Evolutionary conservation across 2,888 invertebrate species (phyloP).

Genomic region (Thereva unica): DNA sequence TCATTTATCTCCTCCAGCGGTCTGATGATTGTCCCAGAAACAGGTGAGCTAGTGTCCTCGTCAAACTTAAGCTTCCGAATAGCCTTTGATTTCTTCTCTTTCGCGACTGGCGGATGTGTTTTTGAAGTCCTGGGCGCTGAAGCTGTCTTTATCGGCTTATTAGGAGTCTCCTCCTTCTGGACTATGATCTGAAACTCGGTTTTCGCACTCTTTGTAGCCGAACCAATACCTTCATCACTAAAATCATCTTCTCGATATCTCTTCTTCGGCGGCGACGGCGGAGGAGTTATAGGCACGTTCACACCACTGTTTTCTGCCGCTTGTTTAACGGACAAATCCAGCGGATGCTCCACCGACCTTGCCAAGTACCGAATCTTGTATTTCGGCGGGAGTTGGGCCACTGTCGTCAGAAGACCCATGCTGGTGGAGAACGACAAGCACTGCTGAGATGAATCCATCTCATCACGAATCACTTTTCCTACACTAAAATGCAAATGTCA

Average conservation of each 20-base stretch:
- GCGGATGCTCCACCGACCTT: slow-evolving; percentile 60
- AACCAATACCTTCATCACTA: slow-evolving; percentile 14
- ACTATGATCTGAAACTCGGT: slow-evolving; percentile 43
- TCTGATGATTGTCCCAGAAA: slow-evolving; percentile 92
- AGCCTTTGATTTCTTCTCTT: slow-evolving; percentile 61
- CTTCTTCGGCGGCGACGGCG: slow-evolving; percentile 71
- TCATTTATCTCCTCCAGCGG: slow-evolving; percentile 80
- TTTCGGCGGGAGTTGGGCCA: slow-evolving; percentile 56
- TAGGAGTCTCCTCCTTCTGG: slow-evolving; percentile 49
- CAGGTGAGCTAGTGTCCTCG: slow-evolving; percentile 89
- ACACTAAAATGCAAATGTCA: neutral
- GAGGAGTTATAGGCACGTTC: slow-evolving; percentile 71
- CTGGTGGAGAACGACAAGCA: slow-evolving; percentile 35
- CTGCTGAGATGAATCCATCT: slow-evolving; percentile 39
- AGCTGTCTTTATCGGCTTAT: slow-evolving; percentile 50
- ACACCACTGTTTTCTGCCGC: slow-evolving; percentile 33
- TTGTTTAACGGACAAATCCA: slow-evolving; percentile 75
- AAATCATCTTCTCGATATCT: slow-evolving; percentile 43
- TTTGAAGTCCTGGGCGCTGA: slow-evolving; percentile 53
- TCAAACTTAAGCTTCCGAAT: slow-evolving; percentile 84
- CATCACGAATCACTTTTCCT: slow-evolving; percentile 35
- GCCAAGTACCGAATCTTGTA: slow-evolving; percentile 57
- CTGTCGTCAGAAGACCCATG: slow-evolving; percentile 56
- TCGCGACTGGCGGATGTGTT: slow-evolving; percentile 43
- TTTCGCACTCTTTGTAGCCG: slow-evolving; percentile 47